Evolutionary conservation across 2,888 invertebrate species (phyloP), one percentile per base, ranked within the genome.

Genomic region (Limnephilus rhombicus): DNA sequence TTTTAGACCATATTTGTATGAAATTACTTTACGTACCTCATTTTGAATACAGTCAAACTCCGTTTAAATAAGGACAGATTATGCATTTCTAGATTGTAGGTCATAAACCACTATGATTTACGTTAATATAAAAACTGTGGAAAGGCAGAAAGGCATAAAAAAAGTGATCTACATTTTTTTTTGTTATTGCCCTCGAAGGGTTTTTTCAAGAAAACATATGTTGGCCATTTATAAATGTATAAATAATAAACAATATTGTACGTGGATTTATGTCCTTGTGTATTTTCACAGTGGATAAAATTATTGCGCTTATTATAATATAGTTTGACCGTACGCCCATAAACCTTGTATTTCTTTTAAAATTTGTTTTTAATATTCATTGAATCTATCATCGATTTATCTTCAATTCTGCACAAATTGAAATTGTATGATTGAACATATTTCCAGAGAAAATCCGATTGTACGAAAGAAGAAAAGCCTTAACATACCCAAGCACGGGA

Each of bases 401-500:
- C n/a, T 68, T 68, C 24, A 9, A n/a, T 53, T 53, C 53, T 53
- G 53, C 53, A 53, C 7, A 53, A 53, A 53, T 37, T 86, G 24
- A 85, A 85, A 29, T 86, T 86, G 34, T 83, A 41, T 49, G 29
- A 89, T 89, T 81, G 80, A 89, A 85, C 80, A 83, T 91, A 81
- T 89, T 92, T 92, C 31, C 90, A 90, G 90, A 90, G 85, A 29
- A 80, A 83, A 90, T 68, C 53, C 41, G 90, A 86, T 81, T 24
- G 85, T 85, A 90, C 82, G 81, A 89, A 92, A 94, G 94, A 94
- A 93, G 94, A 93, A 94, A 94, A 94, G 90, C 94, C 94, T 94
- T 94, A 94, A 94, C 94, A 94, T 93, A 94, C 94, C 91, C 92
- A 94, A 91, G 94, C 93, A 92, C 94, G 94, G 94, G 94, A 94